Evolutionary conservation across 2,113 vertebrate genomes (phyloP), one percentile per base, ranked within the genome.

Genomic region (Mesocricetus auratus): DNA sequence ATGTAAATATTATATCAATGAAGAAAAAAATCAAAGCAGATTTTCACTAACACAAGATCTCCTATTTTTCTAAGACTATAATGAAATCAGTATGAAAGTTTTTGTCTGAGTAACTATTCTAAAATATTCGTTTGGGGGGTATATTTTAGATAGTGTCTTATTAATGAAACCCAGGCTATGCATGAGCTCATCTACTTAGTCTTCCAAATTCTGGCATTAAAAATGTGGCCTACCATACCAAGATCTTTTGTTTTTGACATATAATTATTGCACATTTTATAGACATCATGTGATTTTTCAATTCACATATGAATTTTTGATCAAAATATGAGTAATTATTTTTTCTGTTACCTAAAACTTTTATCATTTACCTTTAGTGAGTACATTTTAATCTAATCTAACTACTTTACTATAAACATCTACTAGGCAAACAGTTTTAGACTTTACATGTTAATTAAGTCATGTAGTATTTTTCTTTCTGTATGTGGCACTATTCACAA

Each of bases 21-120:
- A 77, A 77, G 77, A 87, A 93, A 87, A 93, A 94, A 81, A 75
- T 22, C 36, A 89, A 90, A 74, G 53, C 19, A 69, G 74, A 31
- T 15, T 47, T 75, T 75, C 24, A 26, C 24, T 29, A 74, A 45
- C 2, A 74, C 21, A 39, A 10, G 4, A 19, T 73, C 24, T 21
- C 22, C 73, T 1, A 75, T 58, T 89, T 92, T 93, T 69, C 42
- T 78, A 86, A 69, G 64, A 66, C 2, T 89, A 42, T 36, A 42
- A 6, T 93, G 39, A 83, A 90, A 79, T 75, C 77, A 92, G 74
- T 88, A 96, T 62, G 17, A 75, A 93, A 62, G n/a, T 31, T 89
- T 97, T 75, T 68, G 24, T 56, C 74, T 86, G 56, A 79, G 33
- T 58, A 42, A 12, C 5, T 15, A 31, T 92, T n/a, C 26, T 21